A percentile compares a stretch with the other conserved stretches of the same genome.
These are phyloP conservation scores for Puma concolor DNA, from an alignment of 2,113 vertebrate genomes.

Conservation along the genomic window DNA sequence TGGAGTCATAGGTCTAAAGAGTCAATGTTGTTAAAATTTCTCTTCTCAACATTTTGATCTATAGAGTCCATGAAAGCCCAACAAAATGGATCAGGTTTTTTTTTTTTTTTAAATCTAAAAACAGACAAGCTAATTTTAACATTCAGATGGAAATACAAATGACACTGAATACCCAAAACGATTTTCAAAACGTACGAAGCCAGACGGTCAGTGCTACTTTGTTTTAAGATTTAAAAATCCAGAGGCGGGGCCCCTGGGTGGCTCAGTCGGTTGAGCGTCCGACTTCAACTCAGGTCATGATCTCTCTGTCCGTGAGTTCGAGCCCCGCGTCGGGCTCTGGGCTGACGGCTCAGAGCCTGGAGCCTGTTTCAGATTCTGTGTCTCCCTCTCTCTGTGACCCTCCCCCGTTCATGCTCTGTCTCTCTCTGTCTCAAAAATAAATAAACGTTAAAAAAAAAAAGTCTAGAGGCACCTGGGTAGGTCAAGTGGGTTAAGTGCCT, in stretches of 20 bases:
- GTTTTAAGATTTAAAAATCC: not conserved
- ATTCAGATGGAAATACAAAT: not conserved
- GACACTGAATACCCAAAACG: not conserved
- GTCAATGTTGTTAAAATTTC: not conserved
- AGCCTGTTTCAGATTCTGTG: no score
- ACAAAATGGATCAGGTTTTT: not conserved
- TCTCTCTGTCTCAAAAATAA: no score
- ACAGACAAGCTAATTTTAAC: not conserved
- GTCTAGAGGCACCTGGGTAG: not conserved
- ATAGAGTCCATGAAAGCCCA: not conserved
- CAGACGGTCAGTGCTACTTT: not conserved
- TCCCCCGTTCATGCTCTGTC: no score
- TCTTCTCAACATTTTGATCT: not conserved
- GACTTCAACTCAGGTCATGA: no score
- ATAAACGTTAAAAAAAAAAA: not conserved
- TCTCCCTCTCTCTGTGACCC: no score
- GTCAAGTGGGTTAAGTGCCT: no score
- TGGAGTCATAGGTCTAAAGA: not conserved
- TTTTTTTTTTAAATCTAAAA: not conserved
- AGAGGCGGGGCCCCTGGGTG: no score
- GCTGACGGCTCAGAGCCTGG: no score
- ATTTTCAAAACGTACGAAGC: not conserved
- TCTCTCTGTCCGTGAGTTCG: no score
- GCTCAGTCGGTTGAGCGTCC: no score
- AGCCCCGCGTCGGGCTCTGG: no score